Conservation (phyloP, 2,113 vertebrate species). For the Deroptyus accipitrinus region DNA sequence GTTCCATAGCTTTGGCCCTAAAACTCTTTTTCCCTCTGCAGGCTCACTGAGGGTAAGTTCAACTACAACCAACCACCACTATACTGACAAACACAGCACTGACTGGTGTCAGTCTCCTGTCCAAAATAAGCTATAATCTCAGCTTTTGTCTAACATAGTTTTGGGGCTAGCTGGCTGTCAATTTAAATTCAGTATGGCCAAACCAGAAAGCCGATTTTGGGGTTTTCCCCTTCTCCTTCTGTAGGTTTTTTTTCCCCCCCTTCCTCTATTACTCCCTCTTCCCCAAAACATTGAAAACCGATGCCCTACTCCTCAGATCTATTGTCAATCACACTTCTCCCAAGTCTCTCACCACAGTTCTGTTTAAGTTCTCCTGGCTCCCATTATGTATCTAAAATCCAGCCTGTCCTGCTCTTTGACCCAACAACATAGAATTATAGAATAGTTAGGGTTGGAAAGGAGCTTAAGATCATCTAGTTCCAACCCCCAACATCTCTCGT, state of each 20-base stretch:
- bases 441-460: not conserved
- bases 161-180: not conserved
- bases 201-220: not conserved
- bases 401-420: not conserved
- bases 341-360: not conserved
- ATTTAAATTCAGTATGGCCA: not conserved
- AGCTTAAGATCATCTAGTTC: not conserved
- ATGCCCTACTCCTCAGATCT: not conserved
- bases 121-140: not conserved
- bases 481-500: not conserved
- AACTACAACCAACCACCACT: not conserved
- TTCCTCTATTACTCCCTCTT: not conserved
- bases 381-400: not conserved
- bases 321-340: not conserved
- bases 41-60: not conserved
- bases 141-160: not conserved
- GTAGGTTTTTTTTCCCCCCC: not conserved
- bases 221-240: not conserved
- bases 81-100: not conserved
- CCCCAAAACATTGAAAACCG: not conserved
- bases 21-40: not conserved
- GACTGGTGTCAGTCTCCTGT: conserved; percentile 4
- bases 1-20: not conserved
- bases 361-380: not conserved
- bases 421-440: not conserved